These are phyloP conservation scores for Chloroclystis v-ata DNA, from an alignment of 2,888 invertebrate species.

Conservation along the genomic window DNA sequence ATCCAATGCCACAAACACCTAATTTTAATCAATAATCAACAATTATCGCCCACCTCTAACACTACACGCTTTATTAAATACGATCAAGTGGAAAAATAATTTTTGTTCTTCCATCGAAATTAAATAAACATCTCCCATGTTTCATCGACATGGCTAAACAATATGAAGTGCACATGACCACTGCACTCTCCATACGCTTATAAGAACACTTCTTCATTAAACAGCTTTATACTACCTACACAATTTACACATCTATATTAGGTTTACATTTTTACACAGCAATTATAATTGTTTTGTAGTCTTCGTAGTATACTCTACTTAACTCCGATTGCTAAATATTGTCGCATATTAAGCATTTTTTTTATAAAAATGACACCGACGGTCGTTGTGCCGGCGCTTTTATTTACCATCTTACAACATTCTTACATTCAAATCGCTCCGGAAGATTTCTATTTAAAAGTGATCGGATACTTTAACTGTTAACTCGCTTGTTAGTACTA, in stretches of 20 bases:
- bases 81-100: conserved; percentile 77
- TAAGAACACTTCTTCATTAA: conserved; percentile 77
- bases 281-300: conserved; percentile 74
- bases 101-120: conserved; percentile 71
- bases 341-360: conserved; percentile 73
- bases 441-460: conserved; percentile 42
- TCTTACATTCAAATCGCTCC: conserved; percentile 29
- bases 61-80: conserved; percentile 71
- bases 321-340: conserved; percentile 75
- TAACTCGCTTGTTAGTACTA: conserved; percentile 53
- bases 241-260: conserved; percentile 74
- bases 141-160: conserved; percentile 58
- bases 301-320: conserved; percentile 71
- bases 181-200: conserved; percentile 64
- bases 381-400: conserved; percentile 54
- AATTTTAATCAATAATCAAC: conserved; percentile 78
- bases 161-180: conserved; percentile 51
- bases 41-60: conserved; percentile 75
- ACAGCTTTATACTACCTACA: conserved; percentile 73
- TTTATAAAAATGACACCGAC: conserved; percentile 54
- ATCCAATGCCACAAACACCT: conserved; percentile 70
- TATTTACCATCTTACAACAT: conserved; percentile 35
- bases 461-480: conserved; percentile 43
- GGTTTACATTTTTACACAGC: conserved; percentile 78
- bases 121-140: conserved; percentile 65